Conservation (phyloP, 2,113 vertebrate species). For the Heliornis fulica region DNA sequence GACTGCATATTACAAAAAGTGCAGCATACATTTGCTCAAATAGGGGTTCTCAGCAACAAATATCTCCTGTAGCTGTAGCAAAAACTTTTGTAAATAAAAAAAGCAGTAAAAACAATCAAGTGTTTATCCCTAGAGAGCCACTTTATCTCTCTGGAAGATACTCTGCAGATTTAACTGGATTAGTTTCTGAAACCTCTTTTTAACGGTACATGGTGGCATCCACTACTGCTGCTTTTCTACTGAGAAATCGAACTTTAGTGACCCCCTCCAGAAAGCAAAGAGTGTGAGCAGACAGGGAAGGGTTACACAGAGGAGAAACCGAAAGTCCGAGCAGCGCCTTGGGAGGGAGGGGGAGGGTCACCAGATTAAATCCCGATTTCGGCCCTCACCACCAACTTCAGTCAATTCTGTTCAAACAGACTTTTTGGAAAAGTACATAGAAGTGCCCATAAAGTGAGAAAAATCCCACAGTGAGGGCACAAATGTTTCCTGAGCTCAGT, state of each 20-base stretch:
- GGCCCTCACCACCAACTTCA: neutral
- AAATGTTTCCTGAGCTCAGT: neutral
- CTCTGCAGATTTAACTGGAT: neutral
- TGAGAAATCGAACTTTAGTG: accelerated
- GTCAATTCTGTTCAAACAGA: neutral
- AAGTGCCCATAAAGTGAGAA: neutral
- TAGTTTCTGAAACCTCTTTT: neutral
- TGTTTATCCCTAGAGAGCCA: neutral
- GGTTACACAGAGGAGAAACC: neutral
- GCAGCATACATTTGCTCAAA: neutral
- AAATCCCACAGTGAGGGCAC: accelerated
- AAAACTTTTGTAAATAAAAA: neutral
- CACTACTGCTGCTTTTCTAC: neutral
- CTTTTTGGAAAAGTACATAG: neutral
- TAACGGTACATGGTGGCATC: accelerated
- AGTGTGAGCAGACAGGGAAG: neutral
- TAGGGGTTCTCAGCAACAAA: neutral
- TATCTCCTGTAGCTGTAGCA: neutral
- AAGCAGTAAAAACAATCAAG: neutral
- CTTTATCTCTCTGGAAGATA: neutral
- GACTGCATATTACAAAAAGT: neutral
- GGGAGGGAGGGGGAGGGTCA: neutral
- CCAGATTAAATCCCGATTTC: neutral
- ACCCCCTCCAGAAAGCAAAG: too few species aligned
- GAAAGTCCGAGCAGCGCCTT: neutral